phyloP scores from a whole-genome alignment of 1,140 invertebrate genomes.

The Drosophila obscura region DNA sequence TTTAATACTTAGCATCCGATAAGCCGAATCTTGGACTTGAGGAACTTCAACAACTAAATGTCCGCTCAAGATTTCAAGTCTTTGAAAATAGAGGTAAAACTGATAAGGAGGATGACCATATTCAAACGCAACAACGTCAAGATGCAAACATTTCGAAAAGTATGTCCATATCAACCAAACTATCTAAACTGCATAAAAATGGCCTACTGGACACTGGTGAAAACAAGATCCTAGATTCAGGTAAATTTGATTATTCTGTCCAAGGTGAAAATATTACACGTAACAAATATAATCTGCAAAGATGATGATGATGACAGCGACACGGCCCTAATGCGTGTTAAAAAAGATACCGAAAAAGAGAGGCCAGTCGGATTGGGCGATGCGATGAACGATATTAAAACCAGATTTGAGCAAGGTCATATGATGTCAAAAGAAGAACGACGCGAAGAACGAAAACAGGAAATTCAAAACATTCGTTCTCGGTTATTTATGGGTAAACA shows the following conservation, averaged over 20 bases:
- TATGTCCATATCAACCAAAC: constrained; percentile 90
- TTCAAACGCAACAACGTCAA: constrained; percentile 4
- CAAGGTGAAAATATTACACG: background rate
- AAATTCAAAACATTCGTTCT: constrained; percentile 93
- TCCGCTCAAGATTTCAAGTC: constrained; percentile 93
- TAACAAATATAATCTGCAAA: constrained; percentile 28
- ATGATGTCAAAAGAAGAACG: constrained; percentile 88
- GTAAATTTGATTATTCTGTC: constrained; percentile 78
- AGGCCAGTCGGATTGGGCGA: constrained; percentile 90
- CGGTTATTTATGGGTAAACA: constrained; percentile 94
- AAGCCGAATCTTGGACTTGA: constrained; percentile 95
- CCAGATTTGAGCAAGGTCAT: constrained; percentile 89
- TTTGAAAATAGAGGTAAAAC: constrained; percentile 88
- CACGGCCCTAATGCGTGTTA: constrained; percentile 71
- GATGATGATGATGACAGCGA: constrained; percentile 76
- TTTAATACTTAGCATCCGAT: constrained; percentile 87
- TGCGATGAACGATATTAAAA: constrained; percentile 93
- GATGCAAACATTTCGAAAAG: constrained; percentile 86
- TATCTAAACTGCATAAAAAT: constrained; percentile 92
- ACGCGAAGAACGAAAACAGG: constrained; percentile 93
- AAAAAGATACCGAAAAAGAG: constrained; percentile 85
- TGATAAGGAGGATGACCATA: constrained; percentile 12
- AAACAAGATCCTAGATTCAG: constrained; percentile 87
- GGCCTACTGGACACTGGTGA: constrained; percentile 77
- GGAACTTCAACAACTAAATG: constrained; percentile 91